A percentile compares a stretch with the other conserved stretches of the same genome.
Conservation (phyloP, 2,888 invertebrate genomes). For the Drosophila nr. perissopoda region DNA sequence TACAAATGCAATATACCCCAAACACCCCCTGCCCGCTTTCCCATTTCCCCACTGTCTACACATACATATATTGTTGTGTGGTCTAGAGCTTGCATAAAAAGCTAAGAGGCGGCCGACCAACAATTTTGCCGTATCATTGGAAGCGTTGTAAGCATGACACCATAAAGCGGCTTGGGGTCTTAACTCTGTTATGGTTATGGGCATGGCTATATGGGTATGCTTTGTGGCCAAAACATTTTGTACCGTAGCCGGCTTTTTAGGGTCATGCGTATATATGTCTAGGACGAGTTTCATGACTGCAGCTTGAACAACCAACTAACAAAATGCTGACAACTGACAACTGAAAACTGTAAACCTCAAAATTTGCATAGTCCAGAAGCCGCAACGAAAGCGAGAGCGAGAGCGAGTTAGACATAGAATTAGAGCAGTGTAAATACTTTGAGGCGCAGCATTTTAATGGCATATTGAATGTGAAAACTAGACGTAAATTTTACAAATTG, state of each 20-base stretch:
- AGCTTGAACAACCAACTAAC: conserved; percentile 12
- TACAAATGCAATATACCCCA: conserved; percentile 22
- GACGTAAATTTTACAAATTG: conserved; percentile 71
- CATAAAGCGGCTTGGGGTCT: conserved; percentile 35
- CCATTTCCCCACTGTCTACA: not conserved
- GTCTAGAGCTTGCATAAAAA: conserved; percentile 33
- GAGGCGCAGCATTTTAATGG: conserved; percentile 42
- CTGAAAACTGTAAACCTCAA: conserved; percentile 30
- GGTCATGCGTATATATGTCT: conserved; percentile 13
- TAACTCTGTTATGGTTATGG: conserved; percentile 39
- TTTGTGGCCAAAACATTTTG: conserved; percentile 47
- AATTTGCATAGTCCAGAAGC: conserved; percentile 52
- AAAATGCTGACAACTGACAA: conserved; percentile 47
- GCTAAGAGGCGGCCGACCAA: conserved; percentile 42
- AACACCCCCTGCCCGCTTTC: not conserved
- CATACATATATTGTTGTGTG: not conserved
- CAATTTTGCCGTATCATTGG: conserved; percentile 62
- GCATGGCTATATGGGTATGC: conserved; percentile 8
- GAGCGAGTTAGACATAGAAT: not conserved
- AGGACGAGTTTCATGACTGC: conserved; percentile 17
- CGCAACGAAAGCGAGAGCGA: not conserved
- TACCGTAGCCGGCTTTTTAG: conserved; percentile 25
- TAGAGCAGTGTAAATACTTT: conserved; percentile 25
- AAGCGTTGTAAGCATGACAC: conserved; percentile 57
- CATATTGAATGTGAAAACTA: conserved; percentile 63